Conservation (phyloP, 1,140 invertebrate genomes). For the Cheumatopsyche charites region DNA sequence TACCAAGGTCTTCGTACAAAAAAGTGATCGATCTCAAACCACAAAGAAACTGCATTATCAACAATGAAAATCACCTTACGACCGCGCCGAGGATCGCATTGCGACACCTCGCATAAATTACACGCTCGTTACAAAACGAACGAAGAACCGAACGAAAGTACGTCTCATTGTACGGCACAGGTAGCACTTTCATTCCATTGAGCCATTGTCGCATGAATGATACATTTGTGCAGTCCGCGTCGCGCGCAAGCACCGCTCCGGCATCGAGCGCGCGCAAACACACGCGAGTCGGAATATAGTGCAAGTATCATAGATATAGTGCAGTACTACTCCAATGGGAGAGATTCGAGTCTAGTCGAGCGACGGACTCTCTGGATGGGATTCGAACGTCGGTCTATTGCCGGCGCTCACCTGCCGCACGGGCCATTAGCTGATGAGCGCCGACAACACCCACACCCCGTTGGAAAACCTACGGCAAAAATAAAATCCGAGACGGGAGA, state of each 20-base stretch:
- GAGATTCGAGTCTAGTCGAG: constrained; percentile 29
- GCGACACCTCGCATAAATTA: too few relatives aligned
- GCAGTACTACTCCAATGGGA: neutral
- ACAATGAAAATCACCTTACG: too few relatives aligned
- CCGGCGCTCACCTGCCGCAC: constrained; percentile 39
- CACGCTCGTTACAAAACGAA: too few relatives aligned
- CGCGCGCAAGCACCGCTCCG: constrained; percentile 4
- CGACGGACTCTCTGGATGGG: constrained; percentile 24
- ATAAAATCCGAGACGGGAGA: constrained; percentile 1
- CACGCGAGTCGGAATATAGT: neutral
- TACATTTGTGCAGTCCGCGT: constrained; percentile 26
- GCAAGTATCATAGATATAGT: neutral
- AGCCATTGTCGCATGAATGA: constrained; percentile 11
- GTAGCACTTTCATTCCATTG: constrained; percentile 17
- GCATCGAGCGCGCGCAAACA: neutral
- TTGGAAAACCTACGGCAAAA: neutral
- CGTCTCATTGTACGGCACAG: neutral
- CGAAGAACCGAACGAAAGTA: neutral
- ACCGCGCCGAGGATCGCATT: too few relatives aligned
- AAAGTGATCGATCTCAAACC: too few relatives aligned
- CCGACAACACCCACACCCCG: neutral
- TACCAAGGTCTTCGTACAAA: too few relatives aligned
- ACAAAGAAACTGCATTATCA: too few relatives aligned
- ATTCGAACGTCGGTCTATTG: constrained; percentile 22
- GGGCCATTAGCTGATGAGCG: constrained; percentile 48